Percentiles rank a stretch among this genome's conserved stretches.
These are phyloP conservation scores for Aradus depressus DNA, from an alignment of 2,888 invertebrate genomes.

Conservation along the genomic window DNA sequence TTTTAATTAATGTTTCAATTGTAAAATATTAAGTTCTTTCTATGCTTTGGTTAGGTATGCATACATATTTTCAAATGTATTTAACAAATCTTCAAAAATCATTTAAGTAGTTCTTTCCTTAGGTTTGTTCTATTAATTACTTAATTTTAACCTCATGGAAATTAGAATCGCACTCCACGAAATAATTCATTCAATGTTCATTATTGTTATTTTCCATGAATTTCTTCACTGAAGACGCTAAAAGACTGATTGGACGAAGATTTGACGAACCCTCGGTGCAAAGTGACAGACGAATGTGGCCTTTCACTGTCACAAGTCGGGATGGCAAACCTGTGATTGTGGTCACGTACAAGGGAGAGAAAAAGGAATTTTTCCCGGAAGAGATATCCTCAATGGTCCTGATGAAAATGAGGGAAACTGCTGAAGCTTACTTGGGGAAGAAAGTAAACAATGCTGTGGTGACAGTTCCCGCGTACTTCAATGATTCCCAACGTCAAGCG, in stretches of 20 bases:
- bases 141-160: too few species aligned
- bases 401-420: conserved; percentile 47
- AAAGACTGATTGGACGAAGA: conserved; percentile 52
- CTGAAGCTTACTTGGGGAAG: conserved; percentile 38
- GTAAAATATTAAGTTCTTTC: too few species aligned
- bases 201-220: too few species aligned
- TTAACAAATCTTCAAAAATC: too few species aligned
- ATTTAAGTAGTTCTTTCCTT: too few species aligned
- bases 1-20: too few species aligned
- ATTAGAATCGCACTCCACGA: too few species aligned
- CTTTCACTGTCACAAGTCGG: conserved; percentile 46
- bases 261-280: conserved; percentile 53
- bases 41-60: too few species aligned
- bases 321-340: conserved; percentile 39
- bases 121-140: too few species aligned
- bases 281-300: conserved; percentile 52
- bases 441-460: conserved; percentile 22
- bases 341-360: conserved; percentile 38
- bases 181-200: too few species aligned
- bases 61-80: too few species aligned
- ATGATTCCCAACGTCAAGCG: conserved; percentile 54
- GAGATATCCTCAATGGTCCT: conserved; percentile 49
- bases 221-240: conserved; percentile 44
- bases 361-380: conserved; percentile 41
- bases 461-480: conserved; percentile 50